Evolutionary conservation across 2,888 invertebrate species (phyloP).

Genomic region (Hetaerina titia): DNA sequence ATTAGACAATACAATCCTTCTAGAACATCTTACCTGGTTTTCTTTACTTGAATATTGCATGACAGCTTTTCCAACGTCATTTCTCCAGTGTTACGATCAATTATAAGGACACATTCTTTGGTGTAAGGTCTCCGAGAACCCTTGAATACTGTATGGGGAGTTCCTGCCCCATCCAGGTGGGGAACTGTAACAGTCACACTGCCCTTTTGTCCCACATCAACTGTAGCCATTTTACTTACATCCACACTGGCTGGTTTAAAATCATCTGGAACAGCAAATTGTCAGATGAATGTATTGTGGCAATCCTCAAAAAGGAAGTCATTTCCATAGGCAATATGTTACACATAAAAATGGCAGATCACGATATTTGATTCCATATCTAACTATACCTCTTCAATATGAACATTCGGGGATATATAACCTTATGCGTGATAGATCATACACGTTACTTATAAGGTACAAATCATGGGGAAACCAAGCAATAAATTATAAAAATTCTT

Average conservation of each 20-base stretch:
- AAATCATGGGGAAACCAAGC: no score
- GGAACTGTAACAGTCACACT: constrained; percentile 93
- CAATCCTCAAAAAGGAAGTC: neutral
- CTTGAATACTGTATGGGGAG: constrained; percentile 95
- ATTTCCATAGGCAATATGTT: constrained; percentile 65
- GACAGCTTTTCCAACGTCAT: constrained; percentile 95
- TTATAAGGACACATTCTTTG: constrained; percentile 97
- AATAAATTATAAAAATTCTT: constrained; percentile 62
- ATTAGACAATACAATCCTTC: neutral
- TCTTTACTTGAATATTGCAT: constrained; percentile 95
- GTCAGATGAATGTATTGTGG: neutral
- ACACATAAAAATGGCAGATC: constrained; percentile 42
- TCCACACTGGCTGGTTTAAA: constrained; percentile 99
- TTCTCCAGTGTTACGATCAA: constrained; percentile 94
- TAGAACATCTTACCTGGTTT: constrained; percentile 85
- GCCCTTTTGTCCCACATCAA: constrained; percentile 93
- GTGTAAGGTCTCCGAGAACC: constrained; percentile 95
- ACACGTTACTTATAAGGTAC: neutral
- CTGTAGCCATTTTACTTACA: constrained; percentile 92
- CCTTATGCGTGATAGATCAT: neutral
- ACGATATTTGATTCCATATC: neutral
- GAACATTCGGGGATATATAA: neutral
- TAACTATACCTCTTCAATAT: constrained; percentile 34
- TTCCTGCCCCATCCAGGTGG: constrained; percentile 95
- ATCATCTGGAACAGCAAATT: constrained; percentile 87